Base-by-base conservation (phyloP, 2,797 vertebrate species). In the Karalla daura region DNA sequence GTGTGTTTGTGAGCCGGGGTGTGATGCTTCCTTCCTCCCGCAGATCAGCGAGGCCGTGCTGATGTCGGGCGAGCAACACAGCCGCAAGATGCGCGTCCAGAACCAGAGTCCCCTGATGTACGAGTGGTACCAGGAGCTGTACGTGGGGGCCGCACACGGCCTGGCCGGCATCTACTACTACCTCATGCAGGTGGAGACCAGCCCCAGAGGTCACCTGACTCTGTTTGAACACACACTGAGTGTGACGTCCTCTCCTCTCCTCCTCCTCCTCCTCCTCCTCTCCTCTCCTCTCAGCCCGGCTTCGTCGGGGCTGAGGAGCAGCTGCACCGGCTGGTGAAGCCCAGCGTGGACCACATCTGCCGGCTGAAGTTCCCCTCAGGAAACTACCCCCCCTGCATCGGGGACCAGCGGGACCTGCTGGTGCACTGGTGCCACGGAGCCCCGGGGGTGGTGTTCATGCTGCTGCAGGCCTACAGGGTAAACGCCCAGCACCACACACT, bases 111-210 rank as follows among this genome's bases (percentile, higher is more conserved):
- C 97, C 0, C 90, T 99, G 74, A 96, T 99, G 95, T 98, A 95
- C n/a, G 97, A 98, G 78, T 98, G 96, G 96, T 98, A 98, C 90
- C 94, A 96, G 82, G 96, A 99, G 74, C 95, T 96, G 83, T 99
- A 97, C 0, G 93, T 99, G 0, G 98, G 98, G 3, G 96, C 98
- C 0, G 98, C 97, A 27, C 97, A 99, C 2, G 98, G 98, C 15
- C 91, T 99, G 68, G 91, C 97, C 1, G 98, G 98, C 41, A 99
- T 99, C 89, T 99, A 98, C 81, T 99, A 99, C 84, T 98, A 86
- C 85, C 94, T 99, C 63, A 95, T 99, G 97, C 97, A 98, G 96
- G 98, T 98, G n/a, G n/a, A n/a, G n/a, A n/a, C n/a, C n/a, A n/a
- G n/a, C n/a, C n/a, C n/a, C n/a, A n/a, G n/a, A n/a, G n/a, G n/a